Percentiles rank a stretch among this genome's conserved stretches.
phyloP scores from a whole-genome alignment of 2,113 vertebrate genomes.

The Trochalopteron elliotii region DNA sequence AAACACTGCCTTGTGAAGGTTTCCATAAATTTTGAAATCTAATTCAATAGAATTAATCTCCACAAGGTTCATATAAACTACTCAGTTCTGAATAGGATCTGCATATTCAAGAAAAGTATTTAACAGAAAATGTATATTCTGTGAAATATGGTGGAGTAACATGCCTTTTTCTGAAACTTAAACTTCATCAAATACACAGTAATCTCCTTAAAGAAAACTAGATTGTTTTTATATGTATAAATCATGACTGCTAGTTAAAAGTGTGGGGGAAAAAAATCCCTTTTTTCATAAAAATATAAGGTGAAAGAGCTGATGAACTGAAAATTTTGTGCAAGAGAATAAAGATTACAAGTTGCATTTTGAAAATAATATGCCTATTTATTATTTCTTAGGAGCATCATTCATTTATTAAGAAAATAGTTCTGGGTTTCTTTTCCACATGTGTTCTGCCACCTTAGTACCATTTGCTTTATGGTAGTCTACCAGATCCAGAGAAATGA shows the following conservation, averaged over 20 bases:
- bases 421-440: neutral
- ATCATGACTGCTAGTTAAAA: neutral
- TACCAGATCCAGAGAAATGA: neutral
- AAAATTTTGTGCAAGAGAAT: neutral
- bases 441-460: neutral
- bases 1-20: accelerated
- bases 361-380: neutral
- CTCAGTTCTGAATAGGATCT: neutral
- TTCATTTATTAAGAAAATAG: neutral
- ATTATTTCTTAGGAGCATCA: neutral
- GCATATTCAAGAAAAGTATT: neutral
- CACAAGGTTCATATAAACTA: neutral
- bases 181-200: neutral
- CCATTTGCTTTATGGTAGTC: neutral
- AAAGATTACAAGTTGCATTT: neutral
- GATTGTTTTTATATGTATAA: neutral
- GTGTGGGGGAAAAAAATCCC: accelerated
- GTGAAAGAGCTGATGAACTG: neutral
- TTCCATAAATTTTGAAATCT: neutral
- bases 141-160: neutral
- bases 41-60: neutral
- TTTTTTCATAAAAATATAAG: neutral
- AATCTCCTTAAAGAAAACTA: neutral
- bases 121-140: neutral
- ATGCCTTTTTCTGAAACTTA: neutral